Evolutionary conservation across 2,888 invertebrate species (phyloP).

Genomic region (Plutella xylostella): DNA sequence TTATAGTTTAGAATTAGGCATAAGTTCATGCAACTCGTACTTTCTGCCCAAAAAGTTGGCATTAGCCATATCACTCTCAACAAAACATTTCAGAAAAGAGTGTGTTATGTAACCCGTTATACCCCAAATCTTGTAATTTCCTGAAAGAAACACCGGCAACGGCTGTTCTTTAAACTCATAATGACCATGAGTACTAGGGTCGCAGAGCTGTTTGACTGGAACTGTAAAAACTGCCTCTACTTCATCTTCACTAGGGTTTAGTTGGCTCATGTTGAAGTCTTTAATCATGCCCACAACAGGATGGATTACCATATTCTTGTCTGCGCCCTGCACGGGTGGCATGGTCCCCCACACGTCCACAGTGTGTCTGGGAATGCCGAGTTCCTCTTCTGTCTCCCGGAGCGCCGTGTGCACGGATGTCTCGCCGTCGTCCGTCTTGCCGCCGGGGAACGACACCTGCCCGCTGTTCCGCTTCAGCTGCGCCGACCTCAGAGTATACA

Average conservation of each 20-base stretch:
- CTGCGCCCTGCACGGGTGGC: conserved; percentile 35
- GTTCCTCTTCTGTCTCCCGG: conserved; percentile 90
- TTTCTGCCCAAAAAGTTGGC: conserved; percentile 36
- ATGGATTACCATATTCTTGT: conserved; percentile 69
- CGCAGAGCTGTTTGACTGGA: conserved; percentile 73
- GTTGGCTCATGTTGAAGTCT: conserved; percentile 56
- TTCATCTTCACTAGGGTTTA: conserved; percentile 76
- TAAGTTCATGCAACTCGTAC: conserved; percentile 34
- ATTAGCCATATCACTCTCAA: conserved; percentile 36
- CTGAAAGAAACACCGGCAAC: conserved; percentile 69
- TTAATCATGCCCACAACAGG: conserved; percentile 76
- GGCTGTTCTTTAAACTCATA: conserved; percentile 68
- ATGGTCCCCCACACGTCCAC: conserved; percentile 77
- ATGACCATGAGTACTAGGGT: conserved; percentile 68
- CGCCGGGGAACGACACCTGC: conserved; percentile 91
- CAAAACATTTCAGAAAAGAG: conserved; percentile 57
- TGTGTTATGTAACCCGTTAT: conserved; percentile 84
- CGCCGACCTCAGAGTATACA: conserved; percentile 85
- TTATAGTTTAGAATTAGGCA: conserved; percentile 36
- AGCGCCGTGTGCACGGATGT: conserved; percentile 79
- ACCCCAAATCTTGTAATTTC: conserved; percentile 77
- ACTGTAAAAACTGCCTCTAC: conserved; percentile 84
- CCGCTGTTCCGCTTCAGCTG: conserved; percentile 80
- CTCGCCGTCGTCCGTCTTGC: conserved; percentile 76
- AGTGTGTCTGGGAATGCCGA: conserved; percentile 73